A percentile compares a stretch with the other conserved stretches of the same genome.
These are phyloP conservation scores for Amphiprion percula DNA, from an alignment of 2,113 vertebrate species.

Conservation along the genomic window DNA sequence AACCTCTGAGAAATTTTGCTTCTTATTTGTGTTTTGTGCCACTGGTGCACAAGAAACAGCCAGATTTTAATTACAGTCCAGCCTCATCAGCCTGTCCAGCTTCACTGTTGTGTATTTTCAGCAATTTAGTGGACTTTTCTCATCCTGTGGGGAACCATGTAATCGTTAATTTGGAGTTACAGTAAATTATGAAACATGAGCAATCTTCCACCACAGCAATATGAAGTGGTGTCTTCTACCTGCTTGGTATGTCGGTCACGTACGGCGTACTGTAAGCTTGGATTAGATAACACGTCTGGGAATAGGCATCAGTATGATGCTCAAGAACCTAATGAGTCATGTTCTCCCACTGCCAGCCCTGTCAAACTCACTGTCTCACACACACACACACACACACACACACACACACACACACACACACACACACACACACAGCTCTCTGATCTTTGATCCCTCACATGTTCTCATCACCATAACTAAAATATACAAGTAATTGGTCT, in stretches of 20 bases:
- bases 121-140: not conserved
- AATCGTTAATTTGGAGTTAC: not conserved
- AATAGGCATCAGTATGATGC: constrained; percentile 43
- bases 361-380: constrained; percentile 9
- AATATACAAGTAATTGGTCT: constrained; percentile 31
- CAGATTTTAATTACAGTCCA: no score
- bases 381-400: constrained; percentile 17
- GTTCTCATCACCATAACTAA: constrained; percentile 46
- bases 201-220: not conserved
- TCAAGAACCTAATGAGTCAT: constrained; percentile 67
- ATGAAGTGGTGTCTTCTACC: not conserved
- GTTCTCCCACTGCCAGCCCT: constrained; percentile 27
- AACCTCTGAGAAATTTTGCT: no score
- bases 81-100: no score
- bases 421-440: constrained; percentile 8
- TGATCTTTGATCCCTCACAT: constrained; percentile 53
- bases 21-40: no score
- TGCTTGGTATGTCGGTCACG: constrained; percentile 34
- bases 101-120: no score
- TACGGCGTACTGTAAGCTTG: not conserved
- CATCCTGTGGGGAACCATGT: not conserved
- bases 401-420: constrained; percentile 16
- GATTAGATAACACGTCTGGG: constrained; percentile 56
- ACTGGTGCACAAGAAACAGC: no score
- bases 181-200: constrained; percentile 2